Conservation (phyloP, 2,113 vertebrate genomes). For the Miniopterus natalensis region DNA sequence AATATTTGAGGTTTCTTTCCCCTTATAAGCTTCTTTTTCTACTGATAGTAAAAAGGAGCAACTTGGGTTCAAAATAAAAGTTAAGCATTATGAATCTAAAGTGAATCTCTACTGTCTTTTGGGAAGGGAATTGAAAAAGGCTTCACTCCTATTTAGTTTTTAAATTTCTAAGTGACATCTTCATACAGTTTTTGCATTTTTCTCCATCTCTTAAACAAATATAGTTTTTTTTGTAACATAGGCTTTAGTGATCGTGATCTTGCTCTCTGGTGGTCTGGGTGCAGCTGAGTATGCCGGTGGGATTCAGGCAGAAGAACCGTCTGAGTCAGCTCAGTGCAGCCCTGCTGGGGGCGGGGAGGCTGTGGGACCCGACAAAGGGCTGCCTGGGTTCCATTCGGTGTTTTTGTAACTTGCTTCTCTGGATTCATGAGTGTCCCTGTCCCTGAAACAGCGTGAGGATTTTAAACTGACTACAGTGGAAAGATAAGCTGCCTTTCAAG, state of each 20-base stretch:
- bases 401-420: slow-evolving; percentile 18
- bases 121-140: neutral
- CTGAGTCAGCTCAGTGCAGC: neutral
- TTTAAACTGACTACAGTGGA: slow-evolving; percentile 26
- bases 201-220: neutral
- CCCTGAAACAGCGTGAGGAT: neutral
- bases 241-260: neutral
- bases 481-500: slow-evolving; percentile 18
- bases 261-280: neutral
- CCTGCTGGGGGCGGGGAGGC: neutral
- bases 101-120: neutral
- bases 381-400: neutral
- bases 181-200: neutral
- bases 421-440: neutral
- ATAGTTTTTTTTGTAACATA: neutral
- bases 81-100: neutral
- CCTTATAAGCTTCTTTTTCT: neutral
- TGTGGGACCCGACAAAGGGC: neutral
- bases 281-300: no score
- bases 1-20: neutral
- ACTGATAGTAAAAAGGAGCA: neutral
- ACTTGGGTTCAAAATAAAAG: neutral
- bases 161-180: neutral
- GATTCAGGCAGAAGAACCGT: fast-evolving
- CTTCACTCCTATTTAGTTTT: neutral